phyloP scores from a whole-genome alignment of 1,140 invertebrate genomes.

The Hydropsyche tenuis region DNA sequence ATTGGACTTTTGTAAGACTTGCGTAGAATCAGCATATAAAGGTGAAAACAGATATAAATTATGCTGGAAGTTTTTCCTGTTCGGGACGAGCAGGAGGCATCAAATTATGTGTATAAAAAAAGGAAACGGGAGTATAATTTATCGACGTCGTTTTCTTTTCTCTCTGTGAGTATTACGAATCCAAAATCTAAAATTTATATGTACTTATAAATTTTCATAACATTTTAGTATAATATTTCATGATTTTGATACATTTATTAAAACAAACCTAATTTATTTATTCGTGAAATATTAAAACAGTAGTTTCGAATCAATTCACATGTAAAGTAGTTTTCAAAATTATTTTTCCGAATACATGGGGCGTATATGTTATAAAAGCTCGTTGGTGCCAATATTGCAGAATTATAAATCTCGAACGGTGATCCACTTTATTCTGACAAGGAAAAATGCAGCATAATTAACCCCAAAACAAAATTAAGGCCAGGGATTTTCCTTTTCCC shows the following conservation, averaged over 20 bases:
- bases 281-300: too few relatives aligned
- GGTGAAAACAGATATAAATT: conserved; percentile 17
- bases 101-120: neutral
- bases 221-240: too few relatives aligned
- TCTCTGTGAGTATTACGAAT: neutral
- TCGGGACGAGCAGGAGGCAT: neutral
- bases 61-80: conserved; percentile 12
- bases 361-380: too few relatives aligned
- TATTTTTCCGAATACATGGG: too few relatives aligned
- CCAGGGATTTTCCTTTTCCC: neutral
- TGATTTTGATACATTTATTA: too few relatives aligned
- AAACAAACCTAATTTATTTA: too few relatives aligned
- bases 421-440: neutral
- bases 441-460: conserved; percentile 22
- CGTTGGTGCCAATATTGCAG: neutral
- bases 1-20: neutral
- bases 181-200: too few relatives aligned
- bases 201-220: too few relatives aligned
- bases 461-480: conserved; percentile 24
- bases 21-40: conserved; percentile 11
- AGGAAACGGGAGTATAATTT: conserved; percentile 4
- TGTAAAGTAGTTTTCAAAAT: too few relatives aligned
- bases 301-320: too few relatives aligned
- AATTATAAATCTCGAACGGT: neutral
- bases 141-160: conserved; percentile 10